Base-by-base conservation (phyloP, 2,888 invertebrate genomes). In the Drosophila lutescens region DNA sequence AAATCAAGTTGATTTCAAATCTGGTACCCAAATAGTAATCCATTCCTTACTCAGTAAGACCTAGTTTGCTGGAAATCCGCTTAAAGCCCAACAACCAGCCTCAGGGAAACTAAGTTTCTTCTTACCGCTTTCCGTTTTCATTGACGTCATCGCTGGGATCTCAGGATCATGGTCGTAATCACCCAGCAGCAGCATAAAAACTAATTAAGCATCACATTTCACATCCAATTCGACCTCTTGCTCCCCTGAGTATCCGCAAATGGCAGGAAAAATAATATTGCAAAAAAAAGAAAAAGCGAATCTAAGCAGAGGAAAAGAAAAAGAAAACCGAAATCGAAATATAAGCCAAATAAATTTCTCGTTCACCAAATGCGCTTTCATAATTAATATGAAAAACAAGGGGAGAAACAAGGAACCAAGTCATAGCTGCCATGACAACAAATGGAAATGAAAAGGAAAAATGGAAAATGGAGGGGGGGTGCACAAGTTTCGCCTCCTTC, bases 121-220 rank as follows among this genome's bases (percentile, higher is more conserved):
- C 15, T 13, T n/a, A 17, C 17, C 44, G 8, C 3, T 26, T 56
- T 71, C 34, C 12, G 30, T 20, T 56, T 56, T 20, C 58, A 68
- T 72, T 70, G 74, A 62, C 66, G 56, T 70, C 73, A 50, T 63
- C 46, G 17, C 49, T 44, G 63, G 63, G 55, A 44, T 47, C 50
- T 47, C 50, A 59, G 58, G 47, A 59, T 83, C 80, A 67, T 73
- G 63, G 71, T 61, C 59, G 56, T 78, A 61, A 73, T 73, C 53
- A 61, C 70, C 70, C 60, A 51, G 54, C 13, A 59, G 58, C 34
- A 57, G 65, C 38, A 74, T 43, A 58, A 79, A 82, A 85, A 88
- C 84, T 86, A 85, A 85, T 88, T 88, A 88, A 80, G 81, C 84
- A 88, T 85, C 87, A 80, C 81, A 86, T 85, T 85, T 85, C 86